These are phyloP conservation scores for Steinernema khuongi DNA, from an alignment of 1,140 invertebrate genomes.

Conservation along the genomic window DNA sequence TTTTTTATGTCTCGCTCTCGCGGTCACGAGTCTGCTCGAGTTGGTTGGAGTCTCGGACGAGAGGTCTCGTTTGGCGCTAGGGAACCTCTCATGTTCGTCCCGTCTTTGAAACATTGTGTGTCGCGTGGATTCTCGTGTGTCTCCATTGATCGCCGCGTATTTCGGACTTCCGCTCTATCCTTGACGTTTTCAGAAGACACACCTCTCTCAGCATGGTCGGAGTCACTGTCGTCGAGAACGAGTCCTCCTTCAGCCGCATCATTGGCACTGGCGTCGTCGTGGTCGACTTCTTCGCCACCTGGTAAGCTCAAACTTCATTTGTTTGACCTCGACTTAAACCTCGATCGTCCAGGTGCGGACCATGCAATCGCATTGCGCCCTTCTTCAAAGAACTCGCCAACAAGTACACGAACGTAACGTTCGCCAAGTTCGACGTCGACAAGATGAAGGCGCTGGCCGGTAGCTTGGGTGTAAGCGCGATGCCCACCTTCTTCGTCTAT, in stretches of 20 bases:
- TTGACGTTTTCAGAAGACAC: no score
- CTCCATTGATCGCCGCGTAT: no score
- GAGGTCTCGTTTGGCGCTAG: no score
- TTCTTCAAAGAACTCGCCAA: slow-evolving; percentile 73
- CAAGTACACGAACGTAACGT: slow-evolving; percentile 80
- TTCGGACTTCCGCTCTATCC: no score
- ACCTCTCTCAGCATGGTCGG: not conserved
- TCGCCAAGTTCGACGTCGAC: slow-evolving; percentile 70
- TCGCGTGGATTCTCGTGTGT: no score
- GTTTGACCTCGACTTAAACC: not conserved
- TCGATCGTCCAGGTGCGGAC: slow-evolving; percentile 75
- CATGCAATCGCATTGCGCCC: slow-evolving; percentile 84
- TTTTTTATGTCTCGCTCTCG: no score
- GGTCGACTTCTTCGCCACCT: slow-evolving; percentile 60
- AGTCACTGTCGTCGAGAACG: not conserved
- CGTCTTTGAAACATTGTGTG: no score
- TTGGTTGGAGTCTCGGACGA: no score
- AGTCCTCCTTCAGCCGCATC: not conserved
- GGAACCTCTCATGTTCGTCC: no score
- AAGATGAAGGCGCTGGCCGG: slow-evolving; percentile 29
- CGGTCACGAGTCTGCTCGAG: no score
- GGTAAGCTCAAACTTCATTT: slow-evolving; percentile 50
- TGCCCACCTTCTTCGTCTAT: slow-evolving; percentile 97
- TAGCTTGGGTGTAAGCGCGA: slow-evolving; percentile 72
- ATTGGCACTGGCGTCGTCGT: slow-evolving; percentile 25